Evolutionary conservation across 2,888 invertebrate genomes (phyloP).

Genomic region (Synergus itoensis): DNA sequence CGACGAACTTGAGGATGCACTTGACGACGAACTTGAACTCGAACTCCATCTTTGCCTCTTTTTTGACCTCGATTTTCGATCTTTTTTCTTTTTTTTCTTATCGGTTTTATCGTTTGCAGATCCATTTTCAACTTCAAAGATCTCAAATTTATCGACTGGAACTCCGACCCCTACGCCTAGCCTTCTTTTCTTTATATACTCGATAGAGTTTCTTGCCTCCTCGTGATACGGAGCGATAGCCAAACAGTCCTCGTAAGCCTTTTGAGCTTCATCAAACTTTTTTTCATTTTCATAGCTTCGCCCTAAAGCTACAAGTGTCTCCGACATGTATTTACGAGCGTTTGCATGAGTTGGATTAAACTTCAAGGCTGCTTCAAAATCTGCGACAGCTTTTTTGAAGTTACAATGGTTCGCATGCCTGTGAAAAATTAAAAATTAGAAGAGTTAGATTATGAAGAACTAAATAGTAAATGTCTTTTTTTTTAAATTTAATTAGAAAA

Average conservation of each 20-base stretch:
- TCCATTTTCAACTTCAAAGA: slow-evolving; percentile 71
- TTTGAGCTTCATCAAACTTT: slow-evolving; percentile 90
- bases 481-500: background rate
- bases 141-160: slow-evolving; percentile 70
- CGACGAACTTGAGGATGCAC: slow-evolving; percentile 83
- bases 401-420: slow-evolving; percentile 94
- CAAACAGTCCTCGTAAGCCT: slow-evolving; percentile 91
- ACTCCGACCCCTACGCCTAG: slow-evolving; percentile 66
- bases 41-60: slow-evolving; percentile 77
- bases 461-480: background rate
- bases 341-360: slow-evolving; percentile 94
- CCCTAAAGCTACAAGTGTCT: slow-evolving; percentile 93
- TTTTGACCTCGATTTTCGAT: slow-evolving; percentile 75
- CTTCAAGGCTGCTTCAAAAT: slow-evolving; percentile 94
- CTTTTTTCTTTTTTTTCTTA: slow-evolving; percentile 78
- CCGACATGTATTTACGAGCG: slow-evolving; percentile 95
- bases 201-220: slow-evolving; percentile 91
- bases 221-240: slow-evolving; percentile 92
- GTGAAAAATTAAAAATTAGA: slow-evolving; percentile 32
- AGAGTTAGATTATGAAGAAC: background rate
- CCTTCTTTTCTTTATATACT: slow-evolving; percentile 87
- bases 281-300: slow-evolving; percentile 93
- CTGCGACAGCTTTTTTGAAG: slow-evolving; percentile 95
- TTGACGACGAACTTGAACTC: slow-evolving; percentile 85
- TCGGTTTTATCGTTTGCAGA: slow-evolving; percentile 73